Percentiles rank a stretch among this genome's conserved stretches.
Conservation (phyloP, 1,140 invertebrate genomes). For the Drosophila nannoptera region DNA sequence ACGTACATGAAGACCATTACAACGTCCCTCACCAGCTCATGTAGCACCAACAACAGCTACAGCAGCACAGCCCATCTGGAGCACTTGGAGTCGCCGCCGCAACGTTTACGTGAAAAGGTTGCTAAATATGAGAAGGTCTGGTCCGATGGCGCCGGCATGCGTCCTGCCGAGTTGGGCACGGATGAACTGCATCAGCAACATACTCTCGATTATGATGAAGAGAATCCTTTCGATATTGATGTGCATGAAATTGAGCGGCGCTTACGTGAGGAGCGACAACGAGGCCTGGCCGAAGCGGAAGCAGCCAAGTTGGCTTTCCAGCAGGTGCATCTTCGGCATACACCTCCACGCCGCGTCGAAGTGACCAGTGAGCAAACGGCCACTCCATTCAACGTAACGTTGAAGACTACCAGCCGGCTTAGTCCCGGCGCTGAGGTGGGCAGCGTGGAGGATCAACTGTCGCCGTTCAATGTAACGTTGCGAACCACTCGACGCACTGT, state of each 20-base stretch:
- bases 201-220: slow-evolving; percentile 67
- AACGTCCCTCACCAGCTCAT: slow-evolving; percentile 58
- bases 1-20: slow-evolving; percentile 73
- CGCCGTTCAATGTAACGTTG: slow-evolving; percentile 78
- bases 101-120: slow-evolving; percentile 84
- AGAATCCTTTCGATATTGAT: slow-evolving; percentile 79
- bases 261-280: slow-evolving; percentile 81
- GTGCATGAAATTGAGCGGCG: slow-evolving; percentile 83
- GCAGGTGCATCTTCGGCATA: slow-evolving; percentile 81
- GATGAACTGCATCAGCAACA: slow-evolving; percentile 58
- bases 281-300: slow-evolving; percentile 79
- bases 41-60: no score
- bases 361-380: slow-evolving; percentile 61
- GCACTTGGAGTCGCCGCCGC: slow-evolving; percentile 78
- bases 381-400: slow-evolving; percentile 70
- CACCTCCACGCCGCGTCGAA: slow-evolving; percentile 76
- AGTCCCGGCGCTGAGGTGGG: slow-evolving; percentile 78
- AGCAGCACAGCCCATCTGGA: slow-evolving; percentile 48
- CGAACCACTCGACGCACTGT: slow-evolving; percentile 61
- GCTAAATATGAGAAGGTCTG: slow-evolving; percentile 89
- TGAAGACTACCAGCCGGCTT: slow-evolving; percentile 66
- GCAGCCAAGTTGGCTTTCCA: slow-evolving; percentile 82
- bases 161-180: slow-evolving; percentile 53
- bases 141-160: slow-evolving; percentile 79
- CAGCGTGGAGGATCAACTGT: slow-evolving; percentile 84